Percentiles rank a stretch among this genome's conserved stretches.
These are phyloP conservation scores for Anas capensis DNA, from an alignment of 2,797 vertebrate genomes.

Conservation along the genomic window DNA sequence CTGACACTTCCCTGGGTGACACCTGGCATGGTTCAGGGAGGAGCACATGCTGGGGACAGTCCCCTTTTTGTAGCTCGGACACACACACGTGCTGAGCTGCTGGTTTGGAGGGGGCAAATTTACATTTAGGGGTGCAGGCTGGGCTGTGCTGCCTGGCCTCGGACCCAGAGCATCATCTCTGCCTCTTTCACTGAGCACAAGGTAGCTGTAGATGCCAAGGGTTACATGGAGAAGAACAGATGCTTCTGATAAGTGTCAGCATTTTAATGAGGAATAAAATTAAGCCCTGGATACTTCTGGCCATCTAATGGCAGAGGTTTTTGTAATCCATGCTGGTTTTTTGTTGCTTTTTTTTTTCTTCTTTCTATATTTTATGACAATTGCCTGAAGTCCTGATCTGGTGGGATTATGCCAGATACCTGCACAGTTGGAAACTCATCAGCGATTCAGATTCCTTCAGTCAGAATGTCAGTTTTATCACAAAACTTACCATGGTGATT, in stretches of 20 bases:
- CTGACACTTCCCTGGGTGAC: neutral
- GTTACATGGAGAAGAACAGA: slow-evolving; percentile 17
- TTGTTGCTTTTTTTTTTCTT: neutral
- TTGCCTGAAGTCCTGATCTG: slow-evolving; percentile 40
- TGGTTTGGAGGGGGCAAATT: neutral
- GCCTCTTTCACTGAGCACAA: neutral
- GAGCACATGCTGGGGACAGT: accelerated
- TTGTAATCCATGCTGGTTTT: neutral
- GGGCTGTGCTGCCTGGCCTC: neutral
- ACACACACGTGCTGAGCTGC: neutral
- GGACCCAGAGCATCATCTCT: neutral
- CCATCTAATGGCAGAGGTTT: neutral
- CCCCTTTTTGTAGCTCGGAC: neutral
- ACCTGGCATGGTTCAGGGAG: accelerated
- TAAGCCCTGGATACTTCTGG: slow-evolving; percentile 4
- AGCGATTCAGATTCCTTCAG: slow-evolving; percentile 61
- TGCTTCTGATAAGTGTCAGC: slow-evolving; percentile 31
- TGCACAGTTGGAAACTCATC: slow-evolving; percentile 54
- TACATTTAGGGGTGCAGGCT: neutral
- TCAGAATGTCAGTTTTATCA: slow-evolving; percentile 48
- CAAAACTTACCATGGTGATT: slow-evolving; percentile 7
- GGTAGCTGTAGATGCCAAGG: neutral
- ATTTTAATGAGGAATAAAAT: slow-evolving; percentile 45
- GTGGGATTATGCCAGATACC: slow-evolving; percentile 32
- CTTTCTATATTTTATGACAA: slow-evolving; percentile 13